Conservation (phyloP, 2,113 vertebrate species). For the Psilopsiagon aymara region DNA sequence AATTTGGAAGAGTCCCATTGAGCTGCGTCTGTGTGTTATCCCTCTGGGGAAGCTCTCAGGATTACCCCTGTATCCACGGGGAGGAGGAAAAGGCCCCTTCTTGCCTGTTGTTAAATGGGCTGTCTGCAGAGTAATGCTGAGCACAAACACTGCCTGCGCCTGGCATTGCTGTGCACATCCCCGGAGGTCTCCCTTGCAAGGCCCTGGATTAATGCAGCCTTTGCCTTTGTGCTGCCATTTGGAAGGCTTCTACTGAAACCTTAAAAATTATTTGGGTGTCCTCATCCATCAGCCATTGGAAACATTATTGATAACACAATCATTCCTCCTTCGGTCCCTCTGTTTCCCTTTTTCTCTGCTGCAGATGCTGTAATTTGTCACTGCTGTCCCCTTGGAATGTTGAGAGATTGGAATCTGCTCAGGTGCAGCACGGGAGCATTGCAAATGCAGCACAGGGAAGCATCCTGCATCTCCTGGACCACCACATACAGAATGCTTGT, state of each 20-base stretch:
- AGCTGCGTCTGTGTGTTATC: background rate
- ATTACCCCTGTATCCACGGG: background rate
- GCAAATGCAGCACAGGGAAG: background rate
- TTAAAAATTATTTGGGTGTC: slow-evolving; percentile 3
- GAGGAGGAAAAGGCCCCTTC: background rate
- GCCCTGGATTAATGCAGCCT: background rate
- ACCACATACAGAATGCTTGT: fast-evolving
- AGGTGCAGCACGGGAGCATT: background rate
- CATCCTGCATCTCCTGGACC: background rate
- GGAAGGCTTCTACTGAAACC: background rate
- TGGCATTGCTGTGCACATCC: background rate
- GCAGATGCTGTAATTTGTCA: slow-evolving; percentile 32
- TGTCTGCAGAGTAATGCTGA: background rate
- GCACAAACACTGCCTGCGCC: fast-evolving
- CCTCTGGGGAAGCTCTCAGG: background rate
- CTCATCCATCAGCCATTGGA: slow-evolving; percentile 45
- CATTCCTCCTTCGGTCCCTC: background rate
- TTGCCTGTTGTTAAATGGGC: background rate
- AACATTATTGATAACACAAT: slow-evolving; percentile 43
- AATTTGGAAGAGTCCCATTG: background rate
- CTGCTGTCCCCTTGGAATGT: background rate
- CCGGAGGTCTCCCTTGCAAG: background rate
- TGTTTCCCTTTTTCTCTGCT: background rate
- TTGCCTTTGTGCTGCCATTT: background rate
- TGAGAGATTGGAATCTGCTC: background rate